These are phyloP conservation scores for Sebastolobus altivelis DNA, from an alignment of 2,797 vertebrate species.

Conservation along the genomic window DNA sequence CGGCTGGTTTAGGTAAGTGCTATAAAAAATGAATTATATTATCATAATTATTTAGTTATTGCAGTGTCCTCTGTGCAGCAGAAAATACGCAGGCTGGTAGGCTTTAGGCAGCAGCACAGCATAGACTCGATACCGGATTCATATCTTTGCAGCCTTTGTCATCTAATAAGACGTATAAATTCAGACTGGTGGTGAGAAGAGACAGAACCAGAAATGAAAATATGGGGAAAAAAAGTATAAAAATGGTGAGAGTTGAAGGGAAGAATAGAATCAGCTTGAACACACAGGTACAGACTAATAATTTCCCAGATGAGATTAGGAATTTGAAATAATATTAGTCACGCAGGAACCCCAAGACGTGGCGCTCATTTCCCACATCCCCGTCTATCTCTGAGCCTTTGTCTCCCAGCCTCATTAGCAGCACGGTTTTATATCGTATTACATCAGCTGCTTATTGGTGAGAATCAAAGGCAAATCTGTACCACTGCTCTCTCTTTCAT, in stretches of 20 bases:
- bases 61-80: neutral
- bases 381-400: conserved; percentile 49
- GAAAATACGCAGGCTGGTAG: neutral
- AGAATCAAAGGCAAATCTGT: conserved; percentile 71
- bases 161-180: conserved; percentile 10
- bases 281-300: conserved; percentile 43
- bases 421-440: conserved; percentile 64
- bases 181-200: neutral
- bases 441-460: conserved; percentile 68
- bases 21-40: conserved; percentile 21
- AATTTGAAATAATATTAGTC: conserved; percentile 59
- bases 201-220: conserved; percentile 15
- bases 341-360: conserved; percentile 30
- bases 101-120: neutral
- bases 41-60: neutral
- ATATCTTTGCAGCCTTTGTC: conserved; percentile 28
- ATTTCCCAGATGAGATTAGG: conserved; percentile 61
- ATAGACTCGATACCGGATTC: conserved; percentile 6
- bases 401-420: conserved; percentile 70
- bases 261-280: conserved; percentile 35
- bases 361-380: conserved; percentile 37
- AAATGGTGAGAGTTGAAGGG: conserved; percentile 9
- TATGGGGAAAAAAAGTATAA: neutral
- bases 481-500: conserved; percentile 63
- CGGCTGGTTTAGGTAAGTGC: conserved; percentile 6